Base-by-base conservation (phyloP, 2,797 vertebrate genomes). In the Tolypeutes matacus region DNA sequence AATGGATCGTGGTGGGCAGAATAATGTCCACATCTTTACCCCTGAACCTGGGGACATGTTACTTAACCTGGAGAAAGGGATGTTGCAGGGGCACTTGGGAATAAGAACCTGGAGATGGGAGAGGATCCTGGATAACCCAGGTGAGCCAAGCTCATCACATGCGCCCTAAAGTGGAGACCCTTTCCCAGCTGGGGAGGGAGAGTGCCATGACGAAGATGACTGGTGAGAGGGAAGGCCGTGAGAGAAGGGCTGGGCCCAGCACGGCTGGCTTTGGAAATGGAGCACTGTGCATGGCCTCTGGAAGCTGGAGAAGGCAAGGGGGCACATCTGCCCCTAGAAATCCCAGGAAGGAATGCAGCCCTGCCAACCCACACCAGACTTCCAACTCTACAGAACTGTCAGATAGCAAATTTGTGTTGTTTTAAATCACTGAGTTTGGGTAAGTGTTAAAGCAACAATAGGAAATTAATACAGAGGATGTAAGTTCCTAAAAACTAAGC, bases 171-270 rank as follows among this genome's bases (percentile, higher is more conserved):
- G 7, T 5, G 25, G 23, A n/a, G 27, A 7, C 31, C 5, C 5
- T 21, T 69, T 25, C 25, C 8, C 34, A 60, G 53, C 69, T 31
- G 39, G 8, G 14, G 11, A 23, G 7, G 1, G 53, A 85, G 56
- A 31, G 51, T 7, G 29, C 39, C 51, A 1, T 27, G 25, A 13
- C 20, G 11, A 13, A n/a, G 85, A 69, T 31, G 39, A 12, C 25
- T 8, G 0, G 18, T 15, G 7, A 49, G 69, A 29, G 36, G 36
- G 31, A 42, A 1, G 17, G 25, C 2, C 5, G 17, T 2, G 3
- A 6, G 2, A 8, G 67, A 21, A 1, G 12, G n/a, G 5, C 58
- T 53, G 15, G 4, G 14, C 8, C 2, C 62, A 0, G 6, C 1
- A 1, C 5, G 18, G 0, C n/a, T 77, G 86, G 27, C n/a, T n/a